Percentiles rank a stretch among this genome's conserved stretches.
Evolutionary conservation across 2,888 invertebrate species (phyloP).

Genomic region (Parthenolecanium corni): DNA sequence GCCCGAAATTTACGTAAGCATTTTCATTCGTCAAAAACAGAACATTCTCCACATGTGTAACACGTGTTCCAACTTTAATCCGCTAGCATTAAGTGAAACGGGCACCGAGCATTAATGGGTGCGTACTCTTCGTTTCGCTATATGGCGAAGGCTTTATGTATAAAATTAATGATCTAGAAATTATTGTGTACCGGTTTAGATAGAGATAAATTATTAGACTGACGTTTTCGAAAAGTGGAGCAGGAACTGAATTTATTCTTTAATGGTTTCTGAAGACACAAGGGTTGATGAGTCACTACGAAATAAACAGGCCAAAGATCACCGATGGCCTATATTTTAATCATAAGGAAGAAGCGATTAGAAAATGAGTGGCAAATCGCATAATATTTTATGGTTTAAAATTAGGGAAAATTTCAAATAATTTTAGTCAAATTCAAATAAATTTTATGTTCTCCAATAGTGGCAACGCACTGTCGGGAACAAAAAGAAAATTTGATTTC

Average conservation of each 20-base stretch:
- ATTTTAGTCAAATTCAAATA: too few species aligned
- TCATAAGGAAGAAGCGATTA: too few species aligned
- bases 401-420: too few species aligned
- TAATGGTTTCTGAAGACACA: neutral
- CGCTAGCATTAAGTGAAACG: constrained; percentile 6
- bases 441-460: too few species aligned
- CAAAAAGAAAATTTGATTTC: too few species aligned
- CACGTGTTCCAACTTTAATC: constrained; percentile 23
- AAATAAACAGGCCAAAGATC: neutral
- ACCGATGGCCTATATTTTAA: too few species aligned
- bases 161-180: constrained; percentile 26
- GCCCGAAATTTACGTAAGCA: too few species aligned
- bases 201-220: constrained; percentile 23
- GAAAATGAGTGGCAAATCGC: too few species aligned
- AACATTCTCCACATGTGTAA: neutral
- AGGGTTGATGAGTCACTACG: neutral
- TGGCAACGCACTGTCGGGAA: too few species aligned
- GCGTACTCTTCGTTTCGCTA: neutral
- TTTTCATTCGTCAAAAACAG: neutral
- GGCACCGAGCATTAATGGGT: neutral
- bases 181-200: constrained; percentile 23
- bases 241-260: constrained; percentile 15
- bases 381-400: too few species aligned
- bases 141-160: constrained; percentile 21
- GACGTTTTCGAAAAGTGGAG: constrained; percentile 3